Conservation (phyloP, 2,113 vertebrate genomes). For the Glaucidium brasilianum region DNA sequence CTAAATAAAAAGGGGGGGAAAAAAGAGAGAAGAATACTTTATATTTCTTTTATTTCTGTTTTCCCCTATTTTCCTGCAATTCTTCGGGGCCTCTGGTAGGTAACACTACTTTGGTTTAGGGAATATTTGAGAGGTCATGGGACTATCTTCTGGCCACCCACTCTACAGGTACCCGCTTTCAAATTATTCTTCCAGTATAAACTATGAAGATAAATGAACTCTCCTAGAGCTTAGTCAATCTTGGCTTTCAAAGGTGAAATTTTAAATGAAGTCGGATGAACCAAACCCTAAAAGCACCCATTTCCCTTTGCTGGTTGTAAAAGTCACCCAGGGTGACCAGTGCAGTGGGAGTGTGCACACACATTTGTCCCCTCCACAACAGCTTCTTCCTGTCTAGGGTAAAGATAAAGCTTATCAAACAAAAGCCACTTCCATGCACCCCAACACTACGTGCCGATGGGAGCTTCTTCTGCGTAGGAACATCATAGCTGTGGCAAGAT, state of each 20-base stretch:
- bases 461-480: neutral
- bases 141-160: neutral
- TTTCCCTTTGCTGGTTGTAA: neutral
- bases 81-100: neutral
- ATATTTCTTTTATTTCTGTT: neutral
- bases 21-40: too few relatives aligned
- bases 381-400: neutral
- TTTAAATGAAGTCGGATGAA: neutral
- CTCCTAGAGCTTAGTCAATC: neutral
- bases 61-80: neutral
- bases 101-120: neutral
- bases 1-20: too few relatives aligned
- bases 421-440: neutral
- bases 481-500: neutral
- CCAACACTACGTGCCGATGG: neutral
- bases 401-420: neutral
- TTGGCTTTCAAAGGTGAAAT: neutral
- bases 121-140: neutral
- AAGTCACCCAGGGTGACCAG: neutral
- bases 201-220: neutral
- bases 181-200: neutral
- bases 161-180: neutral
- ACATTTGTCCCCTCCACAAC: neutral
- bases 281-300: neutral
- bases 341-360: neutral